Evolutionary conservation across 1,140 invertebrate species (phyloP), one percentile per base, ranked within the genome.

Genomic region (Drosophila lacertosa): DNA sequence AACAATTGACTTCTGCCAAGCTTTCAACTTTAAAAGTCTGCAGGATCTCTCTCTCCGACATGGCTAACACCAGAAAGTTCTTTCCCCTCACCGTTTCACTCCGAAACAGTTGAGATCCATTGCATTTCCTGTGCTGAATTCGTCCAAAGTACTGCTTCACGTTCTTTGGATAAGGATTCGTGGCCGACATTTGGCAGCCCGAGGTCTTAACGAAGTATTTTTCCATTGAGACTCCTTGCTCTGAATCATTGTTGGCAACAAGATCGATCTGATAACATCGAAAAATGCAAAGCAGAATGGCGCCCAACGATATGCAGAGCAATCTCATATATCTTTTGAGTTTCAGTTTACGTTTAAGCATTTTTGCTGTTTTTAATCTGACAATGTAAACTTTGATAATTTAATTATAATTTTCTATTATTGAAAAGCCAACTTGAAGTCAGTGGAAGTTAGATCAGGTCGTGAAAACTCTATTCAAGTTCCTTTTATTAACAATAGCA

Each of bases 401-500:
- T 10, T 26, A 4, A 18, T 3, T n/a, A n/a, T n/a, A n/a, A n/a
- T n/a, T n/a, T n/a, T n/a, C n/a, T n/a, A n/a, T n/a, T n/a, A n/a
- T n/a, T n/a, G n/a, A n/a, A n/a, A n/a, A n/a, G n/a, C n/a, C n/a
- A n/a, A n/a, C n/a, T n/a, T n/a, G n/a, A n/a, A n/a, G n/a, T n/a
- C n/a, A n/a, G n/a, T n/a, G n/a, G n/a, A n/a, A n/a, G n/a, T n/a
- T n/a, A n/a, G n/a, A n/a, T n/a, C n/a, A n/a, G n/a, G n/a, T n/a
- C n/a, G n/a, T n/a, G n/a, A n/a, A n/a, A n/a, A n/a, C 16, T 16
- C 15, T 39, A 39, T 20, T n/a, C 20, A 45, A 29, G 5, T 29
- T 13, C 33, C 1, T 13, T 13, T 53, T 9, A 24, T 15, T n/a
- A n/a, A 15, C 95, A 79, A 44, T 65, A 64, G 22, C 76, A 79